Evolutionary conservation across 2,113 vertebrate species (phyloP).

Genomic region (Aegithalos caudatus): DNA sequence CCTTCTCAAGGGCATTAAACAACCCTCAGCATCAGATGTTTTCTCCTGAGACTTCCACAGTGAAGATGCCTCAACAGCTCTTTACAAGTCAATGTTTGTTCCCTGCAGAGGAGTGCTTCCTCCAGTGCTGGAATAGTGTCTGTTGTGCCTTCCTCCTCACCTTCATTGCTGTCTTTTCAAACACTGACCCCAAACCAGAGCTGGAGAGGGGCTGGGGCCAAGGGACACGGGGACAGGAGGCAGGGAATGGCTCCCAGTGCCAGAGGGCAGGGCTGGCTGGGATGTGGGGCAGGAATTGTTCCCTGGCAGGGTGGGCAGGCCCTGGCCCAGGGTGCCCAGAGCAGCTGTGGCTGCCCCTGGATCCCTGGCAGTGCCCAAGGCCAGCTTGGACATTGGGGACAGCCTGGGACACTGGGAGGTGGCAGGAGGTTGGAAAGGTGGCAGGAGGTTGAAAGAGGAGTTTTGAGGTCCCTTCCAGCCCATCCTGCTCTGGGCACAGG

Average conservation of each 20-base stretch:
- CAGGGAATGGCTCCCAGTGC: background rate
- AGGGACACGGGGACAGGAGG: accelerated
- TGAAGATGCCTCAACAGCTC: background rate
- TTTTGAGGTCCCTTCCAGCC: accelerated
- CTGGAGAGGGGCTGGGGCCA: accelerated
- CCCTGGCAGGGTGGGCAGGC: background rate
- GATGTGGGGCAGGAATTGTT: background rate
- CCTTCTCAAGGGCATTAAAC: background rate
- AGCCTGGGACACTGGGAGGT: background rate
- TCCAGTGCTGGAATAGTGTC: background rate
- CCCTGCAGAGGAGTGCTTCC: background rate
- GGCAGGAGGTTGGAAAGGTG: no score
- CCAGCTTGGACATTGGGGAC: background rate
- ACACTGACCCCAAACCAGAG: background rate
- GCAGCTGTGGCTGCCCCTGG: background rate
- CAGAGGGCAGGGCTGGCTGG: background rate
- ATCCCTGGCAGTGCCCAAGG: background rate
- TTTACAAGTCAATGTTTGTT: background rate
- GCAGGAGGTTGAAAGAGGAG: no score
- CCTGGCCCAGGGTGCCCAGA: background rate
- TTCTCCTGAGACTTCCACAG: background rate
- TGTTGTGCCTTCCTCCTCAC: background rate
- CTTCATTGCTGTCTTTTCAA: background rate
- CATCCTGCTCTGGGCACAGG: no score
- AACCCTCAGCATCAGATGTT: background rate